Conservation (phyloP, 2,113 vertebrate species). For the Erythrolamprus reginae region DNA sequence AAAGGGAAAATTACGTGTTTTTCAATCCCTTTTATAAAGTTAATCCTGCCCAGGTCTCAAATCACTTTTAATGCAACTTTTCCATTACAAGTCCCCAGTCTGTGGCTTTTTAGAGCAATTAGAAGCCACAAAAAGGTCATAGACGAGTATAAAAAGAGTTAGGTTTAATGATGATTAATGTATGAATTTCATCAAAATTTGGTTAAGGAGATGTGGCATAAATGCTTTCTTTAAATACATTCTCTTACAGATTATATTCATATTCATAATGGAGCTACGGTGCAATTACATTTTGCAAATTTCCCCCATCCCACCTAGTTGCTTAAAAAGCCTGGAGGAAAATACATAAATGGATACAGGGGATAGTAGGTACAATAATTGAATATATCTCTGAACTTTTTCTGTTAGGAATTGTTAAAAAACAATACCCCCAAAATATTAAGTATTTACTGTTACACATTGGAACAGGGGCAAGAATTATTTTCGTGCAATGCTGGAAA, state of each 20-base stretch:
- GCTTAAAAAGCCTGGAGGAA: no score
- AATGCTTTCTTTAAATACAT: slow-evolving; percentile 41
- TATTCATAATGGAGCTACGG: slow-evolving; percentile 30
- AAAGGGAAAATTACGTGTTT: neutral
- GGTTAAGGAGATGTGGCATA: neutral
- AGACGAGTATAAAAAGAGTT: neutral
- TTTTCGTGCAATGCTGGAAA: no score
- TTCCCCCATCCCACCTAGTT: neutral
- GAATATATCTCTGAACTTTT: no score
- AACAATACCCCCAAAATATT: no score
- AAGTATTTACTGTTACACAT: no score
- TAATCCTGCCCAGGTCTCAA: neutral
- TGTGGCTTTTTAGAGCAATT: neutral
- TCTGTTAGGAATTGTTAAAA: no score
- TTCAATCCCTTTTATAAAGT: neutral
- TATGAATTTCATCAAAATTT: neutral
- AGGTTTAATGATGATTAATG: neutral
- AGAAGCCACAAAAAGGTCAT: neutral
- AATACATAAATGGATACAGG: no score
- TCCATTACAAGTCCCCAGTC: neutral
- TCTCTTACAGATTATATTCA: slow-evolving; percentile 9
- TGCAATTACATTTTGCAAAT: slow-evolving; percentile 25
- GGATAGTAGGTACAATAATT: no score
- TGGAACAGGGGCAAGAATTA: no score
- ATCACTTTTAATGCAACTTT: neutral